phyloP scores from a whole-genome alignment of 2,888 invertebrate genomes.

The Chromoteleia sp. region DNA sequence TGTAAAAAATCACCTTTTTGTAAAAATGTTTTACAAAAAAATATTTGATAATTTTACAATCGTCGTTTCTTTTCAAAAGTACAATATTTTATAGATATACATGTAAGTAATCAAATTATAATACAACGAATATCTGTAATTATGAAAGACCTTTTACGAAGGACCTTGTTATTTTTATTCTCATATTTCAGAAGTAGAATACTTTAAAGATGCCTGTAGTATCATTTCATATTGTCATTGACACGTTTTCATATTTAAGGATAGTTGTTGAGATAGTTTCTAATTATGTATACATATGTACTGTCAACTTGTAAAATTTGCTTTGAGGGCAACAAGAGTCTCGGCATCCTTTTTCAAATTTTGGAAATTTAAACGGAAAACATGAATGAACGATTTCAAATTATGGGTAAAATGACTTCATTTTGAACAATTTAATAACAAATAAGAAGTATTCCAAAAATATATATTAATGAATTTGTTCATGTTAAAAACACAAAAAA shows the following conservation, averaged over 20 bases:
- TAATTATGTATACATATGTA: slow-evolving; percentile 43
- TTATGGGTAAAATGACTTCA: too few species aligned
- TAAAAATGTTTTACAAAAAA: too few species aligned
- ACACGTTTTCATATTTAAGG: slow-evolving; percentile 67
- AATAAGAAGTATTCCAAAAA: too few species aligned
- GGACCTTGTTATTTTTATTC: slow-evolving; percentile 47
- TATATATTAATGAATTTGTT: too few species aligned
- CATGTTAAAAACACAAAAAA: too few species aligned
- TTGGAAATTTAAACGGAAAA: background rate
- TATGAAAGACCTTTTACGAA: slow-evolving; percentile 9
- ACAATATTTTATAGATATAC: too few species aligned
- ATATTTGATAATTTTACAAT: too few species aligned
- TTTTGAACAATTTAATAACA: too few species aligned
- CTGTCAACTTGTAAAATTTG: slow-evolving; percentile 7
- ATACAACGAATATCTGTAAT: background rate
- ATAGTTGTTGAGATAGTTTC: slow-evolving; percentile 59
- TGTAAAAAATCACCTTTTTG: too few species aligned
- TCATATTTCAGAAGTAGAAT: slow-evolving; percentile 32
- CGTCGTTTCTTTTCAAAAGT: too few species aligned
- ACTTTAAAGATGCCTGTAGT: slow-evolving; percentile 39
- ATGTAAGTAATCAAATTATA: too few species aligned
- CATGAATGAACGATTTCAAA: too few species aligned
- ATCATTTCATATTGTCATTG: slow-evolving; percentile 60
- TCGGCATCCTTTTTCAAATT: background rate
- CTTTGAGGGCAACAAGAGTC: background rate